These are phyloP conservation scores for Hermaeophaga mercurialis DNA, from an alignment of 2,888 invertebrate genomes.

Conservation along the genomic window DNA sequence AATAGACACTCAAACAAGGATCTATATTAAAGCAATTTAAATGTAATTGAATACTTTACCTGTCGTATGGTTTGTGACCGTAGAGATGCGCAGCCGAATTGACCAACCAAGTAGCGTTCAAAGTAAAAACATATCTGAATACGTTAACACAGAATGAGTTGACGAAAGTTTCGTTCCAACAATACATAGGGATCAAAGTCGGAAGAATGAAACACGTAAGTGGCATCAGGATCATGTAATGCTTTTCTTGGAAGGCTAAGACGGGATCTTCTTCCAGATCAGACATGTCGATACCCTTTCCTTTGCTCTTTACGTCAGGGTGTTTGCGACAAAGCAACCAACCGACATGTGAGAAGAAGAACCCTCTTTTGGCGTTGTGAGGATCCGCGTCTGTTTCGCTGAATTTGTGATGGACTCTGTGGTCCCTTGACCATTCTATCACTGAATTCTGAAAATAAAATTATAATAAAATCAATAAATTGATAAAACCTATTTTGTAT, in stretches of 20 bases:
- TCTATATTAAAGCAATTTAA: background rate
- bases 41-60: slow-evolving; percentile 57
- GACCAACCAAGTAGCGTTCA: slow-evolving; percentile 89
- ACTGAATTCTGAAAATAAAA: slow-evolving; percentile 67
- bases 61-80: slow-evolving; percentile 78
- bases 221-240: slow-evolving; percentile 77
- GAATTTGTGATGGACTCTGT: slow-evolving; percentile 90
- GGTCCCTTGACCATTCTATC: slow-evolving; percentile 80
- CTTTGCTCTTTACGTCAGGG: slow-evolving; percentile 85
- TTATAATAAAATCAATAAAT: background rate
- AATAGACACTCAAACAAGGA: background rate
- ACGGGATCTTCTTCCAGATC: slow-evolving; percentile 81
- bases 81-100: slow-evolving; percentile 88
- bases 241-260: slow-evolving; percentile 73
- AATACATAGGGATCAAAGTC: slow-evolving; percentile 73
- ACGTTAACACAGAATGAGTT: slow-evolving; percentile 68
- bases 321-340: slow-evolving; percentile 93
- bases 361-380: slow-evolving; percentile 89
- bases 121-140: slow-evolving; percentile 76
- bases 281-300: slow-evolving; percentile 83
- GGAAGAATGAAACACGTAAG: slow-evolving; percentile 79
- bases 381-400: slow-evolving; percentile 94
- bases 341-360: slow-evolving; percentile 96
- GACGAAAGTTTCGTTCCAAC: slow-evolving; percentile 75
- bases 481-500: no score